phyloP scores from a whole-genome alignment of 1,140 invertebrate species.

The Brachionus plicatilis region DNA sequence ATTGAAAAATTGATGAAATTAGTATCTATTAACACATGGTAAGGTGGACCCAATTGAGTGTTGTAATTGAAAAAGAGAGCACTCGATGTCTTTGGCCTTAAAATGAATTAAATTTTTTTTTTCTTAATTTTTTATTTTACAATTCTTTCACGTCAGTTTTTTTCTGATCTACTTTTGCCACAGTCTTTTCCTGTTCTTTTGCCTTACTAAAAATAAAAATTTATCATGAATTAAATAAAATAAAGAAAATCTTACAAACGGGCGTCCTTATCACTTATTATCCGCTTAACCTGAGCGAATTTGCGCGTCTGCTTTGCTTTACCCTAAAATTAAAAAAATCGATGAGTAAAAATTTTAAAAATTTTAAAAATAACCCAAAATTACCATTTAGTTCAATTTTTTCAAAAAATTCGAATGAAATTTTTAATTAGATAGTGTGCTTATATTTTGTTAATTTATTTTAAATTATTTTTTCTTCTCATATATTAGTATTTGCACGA shows the following conservation, averaged over 20 bases:
- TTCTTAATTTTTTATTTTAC: not conserved
- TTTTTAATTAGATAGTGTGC: slow-evolving; percentile 11
- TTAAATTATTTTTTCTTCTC: not conserved
- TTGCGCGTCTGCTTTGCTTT: slow-evolving; percentile 42
- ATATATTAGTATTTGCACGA: not conserved
- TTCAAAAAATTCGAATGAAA: not conserved
- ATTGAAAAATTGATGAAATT: slow-evolving; percentile 99
- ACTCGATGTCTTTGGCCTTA: slow-evolving; percentile 72
- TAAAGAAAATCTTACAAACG: not conserved
- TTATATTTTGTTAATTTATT: slow-evolving; percentile 11
- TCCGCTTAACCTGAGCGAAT: slow-evolving; percentile 41
- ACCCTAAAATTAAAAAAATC: not conserved
- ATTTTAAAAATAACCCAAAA: not conserved
- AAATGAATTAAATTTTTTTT: not conserved
- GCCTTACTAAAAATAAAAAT: not conserved
- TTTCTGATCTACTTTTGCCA: not conserved
- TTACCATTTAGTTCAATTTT: not conserved
- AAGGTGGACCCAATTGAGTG: slow-evolving; percentile 95
- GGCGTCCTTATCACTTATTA: slow-evolving; percentile 21
- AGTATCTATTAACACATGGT: slow-evolving; percentile 91
- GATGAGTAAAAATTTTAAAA: not conserved
- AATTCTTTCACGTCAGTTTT: not conserved
- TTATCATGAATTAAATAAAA: not conserved
- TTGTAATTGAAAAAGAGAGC: slow-evolving; percentile 97
- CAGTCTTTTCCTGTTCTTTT: not conserved